Conservation (phyloP, 1,140 invertebrate genomes). For the Mactra quadrangularis region DNA sequence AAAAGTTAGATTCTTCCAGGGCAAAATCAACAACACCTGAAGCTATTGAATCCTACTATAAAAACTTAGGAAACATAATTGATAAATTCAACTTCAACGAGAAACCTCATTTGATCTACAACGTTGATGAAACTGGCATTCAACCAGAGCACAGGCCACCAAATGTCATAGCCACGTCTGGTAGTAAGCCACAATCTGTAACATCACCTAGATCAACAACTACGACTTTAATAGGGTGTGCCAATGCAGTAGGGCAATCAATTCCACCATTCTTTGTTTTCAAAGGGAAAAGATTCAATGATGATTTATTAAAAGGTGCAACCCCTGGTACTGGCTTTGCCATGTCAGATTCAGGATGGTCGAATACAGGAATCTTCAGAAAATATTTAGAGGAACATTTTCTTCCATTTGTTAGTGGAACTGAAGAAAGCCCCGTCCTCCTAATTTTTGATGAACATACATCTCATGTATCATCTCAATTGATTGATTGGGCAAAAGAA, state of each 20-base stretch:
- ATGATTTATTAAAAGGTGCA: constrained; percentile 33
- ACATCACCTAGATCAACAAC: constrained; percentile 23
- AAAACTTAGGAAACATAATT: neutral
- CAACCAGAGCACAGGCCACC: neutral
- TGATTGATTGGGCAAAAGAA: constrained; percentile 43
- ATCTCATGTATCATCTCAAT: neutral
- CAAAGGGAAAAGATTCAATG: constrained; percentile 32
- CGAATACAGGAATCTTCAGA: constrained; percentile 10
- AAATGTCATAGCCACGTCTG: neutral
- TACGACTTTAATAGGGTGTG: constrained; percentile 65
- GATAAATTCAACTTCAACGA: neutral
- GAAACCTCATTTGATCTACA: constrained; percentile 8
- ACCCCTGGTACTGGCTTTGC: neutral
- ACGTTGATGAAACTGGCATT: neutral
- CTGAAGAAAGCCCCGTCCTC: neutral
- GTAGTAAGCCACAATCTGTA: neutral
- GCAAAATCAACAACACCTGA: neutral
- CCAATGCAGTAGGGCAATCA: constrained; percentile 52
- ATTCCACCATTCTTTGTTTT: constrained; percentile 51
- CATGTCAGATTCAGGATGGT: constrained; percentile 35
- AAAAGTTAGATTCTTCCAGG: neutral
- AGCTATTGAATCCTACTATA: neutral
- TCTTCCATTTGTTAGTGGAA: neutral
- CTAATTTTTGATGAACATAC: constrained; percentile 33
- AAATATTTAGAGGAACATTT: constrained; percentile 30